A percentile compares a stretch with the other conserved stretches of the same genome.
These are phyloP conservation scores for Thereva nobilitata DNA, from an alignment of 2,888 invertebrate genomes.

Conservation along the genomic window DNA sequence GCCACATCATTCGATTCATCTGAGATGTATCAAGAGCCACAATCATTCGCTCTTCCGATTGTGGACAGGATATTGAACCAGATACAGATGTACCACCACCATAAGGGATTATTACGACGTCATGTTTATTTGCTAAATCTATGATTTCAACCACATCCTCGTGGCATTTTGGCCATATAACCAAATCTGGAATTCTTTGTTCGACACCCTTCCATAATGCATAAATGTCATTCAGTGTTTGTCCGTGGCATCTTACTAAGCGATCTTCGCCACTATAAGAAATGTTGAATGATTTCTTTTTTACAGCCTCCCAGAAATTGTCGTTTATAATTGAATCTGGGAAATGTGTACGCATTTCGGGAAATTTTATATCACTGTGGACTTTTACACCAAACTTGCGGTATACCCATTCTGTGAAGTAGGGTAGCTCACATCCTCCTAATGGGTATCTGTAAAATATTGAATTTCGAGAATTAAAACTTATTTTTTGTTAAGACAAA, in stretches of 20 bases:
- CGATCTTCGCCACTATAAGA: slow-evolving; percentile 82
- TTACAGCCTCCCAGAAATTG: slow-evolving; percentile 65
- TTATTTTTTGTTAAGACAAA: not conserved
- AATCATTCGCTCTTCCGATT: slow-evolving; percentile 76
- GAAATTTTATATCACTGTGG: slow-evolving; percentile 55
- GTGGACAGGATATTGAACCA: slow-evolving; percentile 83
- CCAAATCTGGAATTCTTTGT: slow-evolving; percentile 87
- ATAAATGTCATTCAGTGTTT: slow-evolving; percentile 88
- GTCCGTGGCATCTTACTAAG: slow-evolving; percentile 87
- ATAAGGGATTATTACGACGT: slow-evolving; percentile 87
- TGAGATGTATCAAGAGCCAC: slow-evolving; percentile 91
- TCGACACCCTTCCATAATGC: slow-evolving; percentile 73
- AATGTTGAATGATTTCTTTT: slow-evolving; percentile 62
- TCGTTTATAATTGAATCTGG: slow-evolving; percentile 69
- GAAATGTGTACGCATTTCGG: slow-evolving; percentile 66
- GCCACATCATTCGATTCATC: slow-evolving; percentile 94
- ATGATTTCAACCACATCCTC: slow-evolving; percentile 85
- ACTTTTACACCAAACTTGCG: slow-evolving; percentile 72
- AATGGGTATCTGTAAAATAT: slow-evolving; percentile 71
- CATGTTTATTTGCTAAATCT: slow-evolving; percentile 70
- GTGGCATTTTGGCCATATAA: slow-evolving; percentile 89
- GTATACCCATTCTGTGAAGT: slow-evolving; percentile 79
- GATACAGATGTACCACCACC: slow-evolving; percentile 96
- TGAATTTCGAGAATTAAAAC: not conserved
- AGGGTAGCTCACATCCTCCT: slow-evolving; percentile 70